Percentiles rank a stretch among this genome's conserved stretches.
These are phyloP conservation scores for Trogon melanurus DNA, from an alignment of 2,113 vertebrate genomes.

Conservation along the genomic window DNA sequence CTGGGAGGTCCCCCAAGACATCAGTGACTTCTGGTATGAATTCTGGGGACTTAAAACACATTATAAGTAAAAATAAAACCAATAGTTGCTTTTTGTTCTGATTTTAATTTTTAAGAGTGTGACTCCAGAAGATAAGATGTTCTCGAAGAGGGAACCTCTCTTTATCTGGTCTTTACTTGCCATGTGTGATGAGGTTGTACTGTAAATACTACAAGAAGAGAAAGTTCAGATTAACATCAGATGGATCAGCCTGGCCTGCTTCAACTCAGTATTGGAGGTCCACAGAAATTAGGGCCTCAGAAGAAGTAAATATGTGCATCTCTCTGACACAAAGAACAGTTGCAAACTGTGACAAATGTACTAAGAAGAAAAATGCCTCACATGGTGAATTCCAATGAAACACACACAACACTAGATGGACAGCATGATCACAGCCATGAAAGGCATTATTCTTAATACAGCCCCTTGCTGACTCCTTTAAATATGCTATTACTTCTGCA, in stretches of 20 bases:
- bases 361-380: not conserved
- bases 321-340: not conserved
- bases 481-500: constrained; percentile 7
- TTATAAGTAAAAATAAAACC: not conserved
- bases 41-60: not conserved
- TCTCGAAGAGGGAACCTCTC: not conserved
- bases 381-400: not conserved
- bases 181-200: not conserved
- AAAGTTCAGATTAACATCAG: not conserved
- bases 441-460: not conserved
- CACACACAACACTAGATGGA: not conserved
- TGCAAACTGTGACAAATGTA: not conserved
- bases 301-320: not conserved
- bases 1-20: not conserved
- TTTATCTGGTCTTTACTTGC: not conserved
- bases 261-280: not conserved
- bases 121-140: not conserved
- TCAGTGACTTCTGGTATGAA: not conserved
- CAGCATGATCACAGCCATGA: not conserved
- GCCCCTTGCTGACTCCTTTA: not conserved
- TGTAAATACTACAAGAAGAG: not conserved
- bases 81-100: not conserved
- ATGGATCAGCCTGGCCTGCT: not conserved
- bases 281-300: not conserved
- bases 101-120: not conserved